phyloP scores from a whole-genome alignment of 2,888 invertebrate genomes.

The Heliconius charithonia region DNA sequence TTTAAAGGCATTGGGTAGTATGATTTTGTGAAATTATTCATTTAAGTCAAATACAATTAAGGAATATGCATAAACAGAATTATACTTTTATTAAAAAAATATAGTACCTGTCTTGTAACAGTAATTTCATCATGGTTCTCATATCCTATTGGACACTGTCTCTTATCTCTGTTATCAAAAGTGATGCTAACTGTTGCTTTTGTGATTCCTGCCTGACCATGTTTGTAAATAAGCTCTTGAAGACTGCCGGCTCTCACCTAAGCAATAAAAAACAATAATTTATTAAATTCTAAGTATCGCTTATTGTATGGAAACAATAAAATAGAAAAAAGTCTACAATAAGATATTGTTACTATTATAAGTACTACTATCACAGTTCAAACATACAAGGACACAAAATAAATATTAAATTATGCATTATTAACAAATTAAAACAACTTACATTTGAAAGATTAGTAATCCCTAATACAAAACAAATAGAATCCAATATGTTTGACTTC shows the following conservation, averaged over 20 bases:
- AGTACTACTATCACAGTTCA: background rate
- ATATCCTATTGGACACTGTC: conserved; percentile 94
- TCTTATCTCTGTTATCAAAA: conserved; percentile 94
- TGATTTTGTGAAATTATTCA: too few species aligned
- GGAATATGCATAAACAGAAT: background rate
- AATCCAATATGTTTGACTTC: conserved; percentile 98
- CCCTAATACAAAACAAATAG: conserved; percentile 98
- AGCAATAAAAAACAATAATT: background rate
- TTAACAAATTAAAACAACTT: conserved; percentile 60
- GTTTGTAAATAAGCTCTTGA: conserved; percentile 98
- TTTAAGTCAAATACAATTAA: too few species aligned
- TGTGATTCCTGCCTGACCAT: conserved; percentile 97
- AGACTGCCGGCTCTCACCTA: conserved; percentile 95
- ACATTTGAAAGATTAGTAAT: conserved; percentile 96
- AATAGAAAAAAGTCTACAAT: background rate
- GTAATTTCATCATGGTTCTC: conserved; percentile 95
- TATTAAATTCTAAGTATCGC: background rate
- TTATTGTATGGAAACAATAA: background rate
- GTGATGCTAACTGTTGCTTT: conserved; percentile 97
- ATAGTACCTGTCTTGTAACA: conserved; percentile 91
- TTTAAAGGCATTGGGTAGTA: too few species aligned
- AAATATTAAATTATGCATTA: background rate
- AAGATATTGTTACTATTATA: too few species aligned
- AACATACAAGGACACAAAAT: background rate
- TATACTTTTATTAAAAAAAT: background rate